Conservation (phyloP, 2,888 invertebrate genomes). For the Acrobasis repandana region DNA sequence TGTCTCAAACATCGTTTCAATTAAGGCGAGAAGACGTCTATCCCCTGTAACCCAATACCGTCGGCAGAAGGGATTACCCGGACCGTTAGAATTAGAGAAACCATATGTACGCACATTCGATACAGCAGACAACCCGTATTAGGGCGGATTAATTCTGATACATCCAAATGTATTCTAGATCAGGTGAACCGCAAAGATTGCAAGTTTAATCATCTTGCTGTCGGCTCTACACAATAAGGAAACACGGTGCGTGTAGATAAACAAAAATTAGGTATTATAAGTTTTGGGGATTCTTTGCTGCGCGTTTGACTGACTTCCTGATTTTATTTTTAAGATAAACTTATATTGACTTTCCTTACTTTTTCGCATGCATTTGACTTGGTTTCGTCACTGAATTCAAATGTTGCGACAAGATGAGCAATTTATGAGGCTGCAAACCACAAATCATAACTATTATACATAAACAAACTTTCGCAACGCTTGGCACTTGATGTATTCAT, state of each 20-base stretch:
- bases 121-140: conserved; percentile 66
- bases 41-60: conserved; percentile 73
- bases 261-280: neutral
- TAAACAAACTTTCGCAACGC: too few species aligned
- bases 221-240: conserved; percentile 24
- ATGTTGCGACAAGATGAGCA: too few species aligned
- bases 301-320: too few species aligned
- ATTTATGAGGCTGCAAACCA: too few species aligned
- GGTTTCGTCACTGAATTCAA: too few species aligned
- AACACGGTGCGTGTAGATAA: conserved; percentile 14
- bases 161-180: conserved; percentile 61
- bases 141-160: conserved; percentile 72
- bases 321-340: neutral
- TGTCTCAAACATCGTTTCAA: conserved; percentile 37
- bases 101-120: conserved; percentile 56
- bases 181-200: conserved; percentile 54
- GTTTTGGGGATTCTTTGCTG: neutral
- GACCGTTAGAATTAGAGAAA: conserved; percentile 79
- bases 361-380: too few species aligned
- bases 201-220: conserved; percentile 32
- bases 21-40: conserved; percentile 54
- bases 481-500: too few species aligned
- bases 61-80: conserved; percentile 72
- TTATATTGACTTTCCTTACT: too few species aligned
- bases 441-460: too few species aligned